phyloP scores from a whole-genome alignment of 1,140 invertebrate species.

The Papilio xuthus region DNA sequence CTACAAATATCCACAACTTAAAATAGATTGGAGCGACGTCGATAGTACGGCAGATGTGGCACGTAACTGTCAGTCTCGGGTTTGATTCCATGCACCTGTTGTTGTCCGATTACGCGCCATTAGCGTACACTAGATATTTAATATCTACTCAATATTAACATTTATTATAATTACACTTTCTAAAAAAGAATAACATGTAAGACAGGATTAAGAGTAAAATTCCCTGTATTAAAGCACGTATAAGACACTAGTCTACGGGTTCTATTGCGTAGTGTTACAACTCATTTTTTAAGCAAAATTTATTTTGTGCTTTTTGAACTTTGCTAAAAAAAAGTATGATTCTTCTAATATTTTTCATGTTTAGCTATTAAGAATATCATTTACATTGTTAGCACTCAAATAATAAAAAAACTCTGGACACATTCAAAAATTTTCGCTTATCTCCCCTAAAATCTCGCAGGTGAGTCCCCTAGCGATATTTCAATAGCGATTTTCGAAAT shows the following conservation, averaged over 20 bases:
- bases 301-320: background rate
- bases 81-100: slow-evolving; percentile 76
- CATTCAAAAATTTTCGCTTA: slow-evolving; percentile 7
- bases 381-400: slow-evolving; percentile 2
- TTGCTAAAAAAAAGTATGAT: no score
- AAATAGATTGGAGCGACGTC: slow-evolving; percentile 48
- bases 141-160: slow-evolving; percentile 44
- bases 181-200: background rate
- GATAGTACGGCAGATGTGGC: slow-evolving; percentile 61
- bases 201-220: no score
- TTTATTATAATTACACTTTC: background rate
- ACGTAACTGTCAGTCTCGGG: slow-evolving; percentile 61
- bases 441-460: slow-evolving; percentile 16
- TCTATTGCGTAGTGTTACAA: background rate
- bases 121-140: slow-evolving; percentile 65
- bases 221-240: no score
- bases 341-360: no score
- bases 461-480: slow-evolving; percentile 15
- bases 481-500: slow-evolving; percentile 12
- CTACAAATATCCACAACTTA: background rate
- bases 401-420: slow-evolving; percentile 10
- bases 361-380: background rate
- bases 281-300: background rate
- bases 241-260: no score
- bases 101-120: slow-evolving; percentile 73